A percentile compares a stretch with the other conserved stretches of the same genome.
Evolutionary conservation across 2,888 invertebrate genomes (phyloP).

Genomic region (Plebejus melissa): DNA sequence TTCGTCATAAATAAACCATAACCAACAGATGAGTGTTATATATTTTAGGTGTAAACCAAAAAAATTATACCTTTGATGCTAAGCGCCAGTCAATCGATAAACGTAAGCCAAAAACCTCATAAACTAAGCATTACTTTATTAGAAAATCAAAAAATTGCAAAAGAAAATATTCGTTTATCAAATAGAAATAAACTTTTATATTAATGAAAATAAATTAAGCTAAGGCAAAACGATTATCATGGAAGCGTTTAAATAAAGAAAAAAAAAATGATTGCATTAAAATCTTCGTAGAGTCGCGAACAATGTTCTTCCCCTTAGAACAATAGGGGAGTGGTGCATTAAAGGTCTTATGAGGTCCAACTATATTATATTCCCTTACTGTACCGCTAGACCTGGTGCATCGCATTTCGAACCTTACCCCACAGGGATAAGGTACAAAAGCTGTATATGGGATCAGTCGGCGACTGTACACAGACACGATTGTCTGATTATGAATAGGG

Average conservation of each 20-base stretch:
- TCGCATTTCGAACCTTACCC: neutral
- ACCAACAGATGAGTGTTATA: neutral
- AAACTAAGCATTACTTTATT: too few species aligned
- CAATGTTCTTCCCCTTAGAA: conserved; percentile 9
- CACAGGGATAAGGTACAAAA: neutral
- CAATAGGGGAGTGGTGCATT: conserved; percentile 16
- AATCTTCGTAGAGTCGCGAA: neutral
- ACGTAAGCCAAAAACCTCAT: too few species aligned
- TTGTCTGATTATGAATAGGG: conserved; percentile 25
- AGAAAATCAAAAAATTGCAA: too few species aligned
- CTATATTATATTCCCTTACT: conserved; percentile 4
- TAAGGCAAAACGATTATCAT: neutral
- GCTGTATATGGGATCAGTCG: neutral
- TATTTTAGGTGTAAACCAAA: neutral
- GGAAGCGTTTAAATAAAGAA: conserved; percentile 13
- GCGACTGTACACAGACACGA: conserved; percentile 14
- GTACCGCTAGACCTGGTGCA: neutral
- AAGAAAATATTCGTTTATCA: too few species aligned
- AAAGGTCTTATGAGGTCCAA: conserved; percentile 21
- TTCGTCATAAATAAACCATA: neutral
- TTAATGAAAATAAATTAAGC: neutral
- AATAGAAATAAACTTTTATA: too few species aligned
- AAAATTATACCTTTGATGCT: neutral
- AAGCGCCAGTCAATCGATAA: too few species aligned
- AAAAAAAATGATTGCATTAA: neutral